Evolutionary conservation across 2,797 vertebrate species (phyloP).

Genomic region (Rhinophrynus dorsalis): DNA sequence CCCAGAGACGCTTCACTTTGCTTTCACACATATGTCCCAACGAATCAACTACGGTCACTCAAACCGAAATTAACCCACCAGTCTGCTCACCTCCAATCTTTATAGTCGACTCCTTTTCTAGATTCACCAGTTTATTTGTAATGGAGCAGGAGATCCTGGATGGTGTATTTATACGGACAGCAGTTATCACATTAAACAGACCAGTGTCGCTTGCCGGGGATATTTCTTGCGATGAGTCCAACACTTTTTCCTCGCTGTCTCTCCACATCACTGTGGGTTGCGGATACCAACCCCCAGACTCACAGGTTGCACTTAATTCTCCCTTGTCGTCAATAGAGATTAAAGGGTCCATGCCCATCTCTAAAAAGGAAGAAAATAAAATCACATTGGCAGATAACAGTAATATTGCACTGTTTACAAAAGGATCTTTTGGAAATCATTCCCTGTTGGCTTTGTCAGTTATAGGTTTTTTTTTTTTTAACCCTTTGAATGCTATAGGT

Average conservation of each 20-base stretch:
- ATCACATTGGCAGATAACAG: too few relatives aligned
- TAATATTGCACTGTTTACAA: too few relatives aligned
- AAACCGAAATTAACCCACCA: too few relatives aligned
- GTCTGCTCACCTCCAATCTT: background rate
- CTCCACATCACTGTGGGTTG: background rate
- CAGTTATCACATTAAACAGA: background rate
- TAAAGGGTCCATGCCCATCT: background rate
- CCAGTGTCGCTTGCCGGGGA: background rate
- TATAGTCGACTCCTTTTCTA: background rate
- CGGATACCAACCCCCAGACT: background rate
- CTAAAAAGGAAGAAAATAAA: too few relatives aligned
- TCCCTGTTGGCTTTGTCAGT: too few relatives aligned
- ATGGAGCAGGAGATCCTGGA: background rate
- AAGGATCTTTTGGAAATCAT: too few relatives aligned
- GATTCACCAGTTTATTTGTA: background rate
- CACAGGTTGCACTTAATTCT: background rate
- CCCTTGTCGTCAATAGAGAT: background rate
- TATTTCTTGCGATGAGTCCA: background rate
- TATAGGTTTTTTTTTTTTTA: too few relatives aligned
- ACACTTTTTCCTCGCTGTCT: background rate
- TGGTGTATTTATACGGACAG: background rate
- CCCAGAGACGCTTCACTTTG: too few relatives aligned
- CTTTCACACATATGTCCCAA: too few relatives aligned
- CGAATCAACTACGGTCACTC: too few relatives aligned
- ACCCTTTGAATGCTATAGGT: too few relatives aligned